Base-by-base conservation (phyloP, 2,888 invertebrate species). In the Endotricha flammealis region DNA sequence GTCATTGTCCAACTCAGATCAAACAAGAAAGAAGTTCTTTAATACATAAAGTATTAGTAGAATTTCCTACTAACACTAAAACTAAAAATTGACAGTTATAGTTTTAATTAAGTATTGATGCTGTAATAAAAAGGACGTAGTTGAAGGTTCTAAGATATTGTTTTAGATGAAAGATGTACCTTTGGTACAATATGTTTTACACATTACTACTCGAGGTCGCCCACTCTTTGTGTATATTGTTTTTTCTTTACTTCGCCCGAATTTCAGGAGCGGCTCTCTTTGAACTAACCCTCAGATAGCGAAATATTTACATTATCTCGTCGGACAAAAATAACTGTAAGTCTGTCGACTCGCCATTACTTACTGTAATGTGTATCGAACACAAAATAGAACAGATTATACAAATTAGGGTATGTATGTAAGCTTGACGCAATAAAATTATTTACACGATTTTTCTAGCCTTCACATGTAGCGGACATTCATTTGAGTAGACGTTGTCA, bases 291-390 rank as follows among this genome's bases (percentile, higher is more conserved):
- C 66, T 68, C 65, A 57, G 62, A 65, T 63, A 64, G 63, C 48
- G 71, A 64, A 71, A 66, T 77, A 77, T 78, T 78, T 78, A 76
- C 65, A 49, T 70, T 70, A 68, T 56, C n/a, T 53, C 63, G 61
- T 70, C 68, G 62, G 65, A 64, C 71, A 66, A 53, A 56, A 60
- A 73, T 76, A 74, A 67, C 70, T 66, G 54, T 73, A 58, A 75
- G 61, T 75, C 78, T 78, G 66, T 78, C 75, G 66, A 65, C 72
- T 67, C 66, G 51, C 64, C 69, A 73, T 78, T 76, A 75, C 66
- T 71, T 65, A 59, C 53, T 51, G 48, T 75, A 72, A 69, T 66
- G 70, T 62, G 63, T 64, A 67, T 52, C 50, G 64, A 61, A 69
- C 53, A 56, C 54, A 69, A 77, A 74, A 72, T 65, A 66, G 68